These are phyloP conservation scores for Alectura lathami DNA, from an alignment of 2,113 vertebrate species.

Conservation along the genomic window DNA sequence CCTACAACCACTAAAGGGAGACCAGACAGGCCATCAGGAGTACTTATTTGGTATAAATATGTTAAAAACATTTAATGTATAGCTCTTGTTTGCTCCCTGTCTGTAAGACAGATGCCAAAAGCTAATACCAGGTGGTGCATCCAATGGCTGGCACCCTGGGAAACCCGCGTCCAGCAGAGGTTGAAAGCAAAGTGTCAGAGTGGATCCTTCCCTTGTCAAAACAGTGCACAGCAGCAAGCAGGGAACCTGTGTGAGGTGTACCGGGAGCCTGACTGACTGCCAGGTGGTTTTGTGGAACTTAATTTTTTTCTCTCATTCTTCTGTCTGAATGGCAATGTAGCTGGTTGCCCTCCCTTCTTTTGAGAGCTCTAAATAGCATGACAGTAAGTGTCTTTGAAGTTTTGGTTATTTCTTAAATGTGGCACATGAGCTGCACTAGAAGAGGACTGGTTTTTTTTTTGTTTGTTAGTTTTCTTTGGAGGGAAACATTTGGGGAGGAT, in stretches of 20 bases:
- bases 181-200: background rate
- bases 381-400: background rate
- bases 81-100: background rate
- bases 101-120: background rate
- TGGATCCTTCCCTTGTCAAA: background rate
- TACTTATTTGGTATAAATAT: background rate
- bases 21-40: background rate
- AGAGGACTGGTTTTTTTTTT: accelerated
- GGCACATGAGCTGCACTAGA: accelerated
- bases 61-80: background rate
- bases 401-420: background rate
- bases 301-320: background rate
- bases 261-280: background rate
- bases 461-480: background rate
- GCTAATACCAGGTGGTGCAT: background rate
- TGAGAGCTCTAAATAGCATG: background rate
- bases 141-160: background rate
- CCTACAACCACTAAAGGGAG: accelerated
- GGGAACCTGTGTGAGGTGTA: background rate
- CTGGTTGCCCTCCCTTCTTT: background rate
- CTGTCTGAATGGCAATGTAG: accelerated
- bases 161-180: background rate
- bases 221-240: accelerated
- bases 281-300: background rate
- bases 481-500: background rate